Evolutionary conservation across 2,888 invertebrate species (phyloP).

Genomic region (Andrena bicolor): DNA sequence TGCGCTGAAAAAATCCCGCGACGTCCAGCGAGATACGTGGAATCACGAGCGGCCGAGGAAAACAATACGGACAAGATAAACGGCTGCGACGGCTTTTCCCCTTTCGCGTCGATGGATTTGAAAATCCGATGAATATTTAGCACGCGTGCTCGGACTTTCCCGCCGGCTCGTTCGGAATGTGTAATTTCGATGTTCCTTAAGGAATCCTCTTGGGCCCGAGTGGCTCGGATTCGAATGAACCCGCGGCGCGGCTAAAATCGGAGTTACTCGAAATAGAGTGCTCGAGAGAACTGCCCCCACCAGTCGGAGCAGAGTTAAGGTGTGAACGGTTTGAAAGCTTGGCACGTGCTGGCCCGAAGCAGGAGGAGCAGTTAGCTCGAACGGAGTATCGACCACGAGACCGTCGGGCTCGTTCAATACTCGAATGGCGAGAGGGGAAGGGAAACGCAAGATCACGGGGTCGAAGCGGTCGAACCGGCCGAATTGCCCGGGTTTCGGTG

Average conservation of each 20-base stretch:
- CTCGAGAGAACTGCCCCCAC: neutral
- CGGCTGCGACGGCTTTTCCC: neutral
- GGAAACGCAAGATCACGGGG: slow-evolving; percentile 9
- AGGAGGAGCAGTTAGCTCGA: slow-evolving; percentile 49
- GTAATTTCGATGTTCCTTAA: no score
- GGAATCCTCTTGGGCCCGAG: neutral
- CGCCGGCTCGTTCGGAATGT: no score
- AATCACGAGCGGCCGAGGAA: neutral
- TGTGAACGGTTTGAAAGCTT: slow-evolving; percentile 37
- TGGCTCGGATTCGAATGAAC: neutral
- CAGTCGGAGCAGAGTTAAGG: slow-evolving; percentile 23
- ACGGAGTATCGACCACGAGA: slow-evolving; percentile 58
- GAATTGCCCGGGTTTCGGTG: slow-evolving; percentile 11
- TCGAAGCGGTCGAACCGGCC: slow-evolving; percentile 9
- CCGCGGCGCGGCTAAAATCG: neutral
- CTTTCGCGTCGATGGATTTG: neutral
- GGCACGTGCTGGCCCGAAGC: slow-evolving; percentile 54
- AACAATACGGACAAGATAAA: neutral
- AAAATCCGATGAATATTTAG: no score
- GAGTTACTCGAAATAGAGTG: slow-evolving; percentile 52
- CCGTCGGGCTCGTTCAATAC: slow-evolving; percentile 68
- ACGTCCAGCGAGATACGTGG: neutral
- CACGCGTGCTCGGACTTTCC: no score
- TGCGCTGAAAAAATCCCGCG: neutral
- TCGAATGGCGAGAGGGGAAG: slow-evolving; percentile 23